phyloP scores from a whole-genome alignment of 1,140 invertebrate genomes.

The Penaeus vannamei region DNA sequence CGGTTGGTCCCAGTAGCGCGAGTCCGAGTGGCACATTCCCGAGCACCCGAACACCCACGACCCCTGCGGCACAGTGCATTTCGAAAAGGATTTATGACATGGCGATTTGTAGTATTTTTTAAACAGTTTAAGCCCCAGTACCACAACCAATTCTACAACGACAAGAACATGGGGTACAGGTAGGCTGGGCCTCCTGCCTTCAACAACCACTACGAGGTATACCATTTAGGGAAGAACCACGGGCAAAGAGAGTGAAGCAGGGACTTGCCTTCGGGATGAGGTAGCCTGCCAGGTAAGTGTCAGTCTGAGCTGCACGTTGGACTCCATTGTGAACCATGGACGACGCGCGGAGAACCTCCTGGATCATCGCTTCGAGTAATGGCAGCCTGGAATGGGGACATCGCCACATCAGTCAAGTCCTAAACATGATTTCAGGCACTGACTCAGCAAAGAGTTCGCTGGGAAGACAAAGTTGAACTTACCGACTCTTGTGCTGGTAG shows the following conservation, averaged over 20 bases:
- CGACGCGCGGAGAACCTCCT: conserved; percentile 74
- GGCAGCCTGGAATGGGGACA: conserved; percentile 70
- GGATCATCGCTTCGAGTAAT: conserved; percentile 79
- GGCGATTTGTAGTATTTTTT: background rate
- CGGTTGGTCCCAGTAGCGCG: conserved; percentile 81
- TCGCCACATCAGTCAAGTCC: background rate
- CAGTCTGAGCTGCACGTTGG: conserved; percentile 78
- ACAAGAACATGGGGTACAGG: too few species aligned
- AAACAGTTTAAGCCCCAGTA: background rate
- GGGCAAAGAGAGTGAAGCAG: too few species aligned
- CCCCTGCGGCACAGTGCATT: conserved; percentile 75
- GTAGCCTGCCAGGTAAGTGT: conserved; percentile 77
- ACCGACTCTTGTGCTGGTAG: conserved; percentile 15
- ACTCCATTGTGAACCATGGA: background rate
- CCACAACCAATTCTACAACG: too few species aligned
- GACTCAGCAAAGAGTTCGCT: too few species aligned
- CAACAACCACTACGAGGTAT: too few species aligned
- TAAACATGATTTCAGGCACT: too few species aligned
- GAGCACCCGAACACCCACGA: conserved; percentile 83
- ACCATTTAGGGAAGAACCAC: too few species aligned
- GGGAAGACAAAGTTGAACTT: background rate
- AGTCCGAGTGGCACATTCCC: conserved; percentile 87
- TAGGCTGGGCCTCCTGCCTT: too few species aligned
- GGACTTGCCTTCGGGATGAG: conserved; percentile 21
- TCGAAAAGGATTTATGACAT: conserved; percentile 68